Evolutionary conservation across 2,113 vertebrate genomes (phyloP), one percentile per base, ranked within the genome.

Genomic region (Mixornis gularis): DNA sequence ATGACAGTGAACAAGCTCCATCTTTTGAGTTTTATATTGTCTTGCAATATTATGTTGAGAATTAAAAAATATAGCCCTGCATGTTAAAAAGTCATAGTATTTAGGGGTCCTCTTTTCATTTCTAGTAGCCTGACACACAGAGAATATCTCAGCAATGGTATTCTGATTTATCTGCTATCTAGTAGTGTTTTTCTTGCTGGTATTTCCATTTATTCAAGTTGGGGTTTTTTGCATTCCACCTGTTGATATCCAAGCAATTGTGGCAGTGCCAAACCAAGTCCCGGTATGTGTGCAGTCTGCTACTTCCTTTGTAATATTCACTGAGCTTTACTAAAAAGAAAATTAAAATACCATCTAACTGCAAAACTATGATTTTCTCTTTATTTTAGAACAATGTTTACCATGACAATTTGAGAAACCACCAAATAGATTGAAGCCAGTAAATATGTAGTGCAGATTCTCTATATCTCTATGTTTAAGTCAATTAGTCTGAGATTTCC

Each of bases 191-290:
- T 87, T 91, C 48, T 86, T 69, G 38, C 30, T 79, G 29, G 18
- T 86, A 79, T 92, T 96, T 36, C 41, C 21, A 27, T 81, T 92
- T 79, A 60, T 79, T 87, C 21, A 70, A 77, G 46, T 59, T 38
- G 38, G 66, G 19, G 3, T 7, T 74, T 89, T 89, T 83, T 84
- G n/a, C 8, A 9, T 87, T 84, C 40, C 16, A 85, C 73, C n/a
- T 88, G 74, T 82, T 95, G 82, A 76, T 90, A 77, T 79, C 62
- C 24, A 91, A 90, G 66, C 48, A 88, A 90, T 26, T 84, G 69
- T 17, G 53, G 17, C 32, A 81, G 30, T 88, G 76, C 62, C 72
- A 84, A 85, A 92, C 20, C 51, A 81, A 1, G 21, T 71, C 46
- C 30, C 73, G n/a, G 7, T 87, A 43, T 32, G 19, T 72, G 36